Conservation (phyloP, 2,888 invertebrate species). For the Cephonodes hylas region DNA sequence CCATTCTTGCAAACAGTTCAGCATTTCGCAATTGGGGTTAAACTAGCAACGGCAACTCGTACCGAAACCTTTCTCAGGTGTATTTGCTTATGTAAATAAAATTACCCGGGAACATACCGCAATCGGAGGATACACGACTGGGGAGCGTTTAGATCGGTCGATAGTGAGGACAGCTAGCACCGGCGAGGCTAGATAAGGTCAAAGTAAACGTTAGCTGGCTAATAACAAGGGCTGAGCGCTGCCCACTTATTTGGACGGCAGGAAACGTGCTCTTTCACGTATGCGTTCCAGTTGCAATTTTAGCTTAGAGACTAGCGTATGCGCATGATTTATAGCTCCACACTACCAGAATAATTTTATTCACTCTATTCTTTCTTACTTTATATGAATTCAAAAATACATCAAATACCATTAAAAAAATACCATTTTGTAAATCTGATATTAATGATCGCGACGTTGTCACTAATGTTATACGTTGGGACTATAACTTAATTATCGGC, state of each 20-base stretch:
- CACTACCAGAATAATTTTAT: too few relatives aligned
- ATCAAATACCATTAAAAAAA: too few relatives aligned
- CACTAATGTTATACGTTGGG: too few relatives aligned
- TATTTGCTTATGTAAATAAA: not conserved
- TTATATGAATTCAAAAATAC: too few relatives aligned
- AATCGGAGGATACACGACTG: not conserved
- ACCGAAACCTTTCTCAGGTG: not conserved
- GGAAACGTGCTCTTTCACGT: not conserved
- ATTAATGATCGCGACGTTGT: too few relatives aligned
- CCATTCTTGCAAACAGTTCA: too few relatives aligned
- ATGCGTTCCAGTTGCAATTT: not conserved
- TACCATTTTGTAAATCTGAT: too few relatives aligned
- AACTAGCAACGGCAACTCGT: not conserved
- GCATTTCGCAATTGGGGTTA: not conserved
- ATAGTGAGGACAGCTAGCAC: not conserved
- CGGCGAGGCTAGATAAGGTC: not conserved
- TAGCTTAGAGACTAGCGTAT: not conserved
- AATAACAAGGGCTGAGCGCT: not conserved
- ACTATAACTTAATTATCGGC: too few relatives aligned
- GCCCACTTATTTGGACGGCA: not conserved
- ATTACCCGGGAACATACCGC: not conserved
- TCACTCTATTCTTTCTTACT: too few relatives aligned
- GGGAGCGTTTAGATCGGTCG: not conserved
- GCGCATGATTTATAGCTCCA: too few relatives aligned
- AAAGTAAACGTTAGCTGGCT: constrained; percentile 1